Base-by-base conservation (phyloP, 2,888 invertebrate genomes). In the Andrena trimmerana region DNA sequence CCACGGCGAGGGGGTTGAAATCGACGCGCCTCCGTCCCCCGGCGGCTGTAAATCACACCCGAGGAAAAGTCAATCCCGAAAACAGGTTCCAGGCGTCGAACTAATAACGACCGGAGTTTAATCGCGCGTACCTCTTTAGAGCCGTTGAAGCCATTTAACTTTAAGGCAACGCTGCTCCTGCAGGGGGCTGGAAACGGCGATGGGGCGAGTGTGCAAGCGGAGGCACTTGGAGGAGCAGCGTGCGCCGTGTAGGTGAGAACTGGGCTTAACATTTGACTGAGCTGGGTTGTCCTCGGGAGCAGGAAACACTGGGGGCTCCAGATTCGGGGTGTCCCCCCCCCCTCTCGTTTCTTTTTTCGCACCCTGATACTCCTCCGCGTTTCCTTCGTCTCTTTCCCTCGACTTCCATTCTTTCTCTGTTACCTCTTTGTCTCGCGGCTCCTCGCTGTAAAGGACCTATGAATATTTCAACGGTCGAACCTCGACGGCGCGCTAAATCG, bases 401-500 rank as follows among this genome's bases (percentile, higher is more conserved):
- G 8, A 3, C 57, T 10, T 36, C 31, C 62, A 13, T 73, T 66
- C 57, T 57, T 59, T 54, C 50, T 2, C 57, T 20, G 16, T 54
- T 31, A 7, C 33, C 52, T 29, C 74, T 31, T 27, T 60, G 73
- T 65, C 68, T 76, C 73, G 65, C 54, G 16, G 36, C 59, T 70
- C 59, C 72, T 62, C 72, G 60, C 57, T 36, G 31, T 60, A 48
- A 42, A 31, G 78, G 68, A 75, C 75, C 81, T 79, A 86, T 86
- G 86, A 86, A 86, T 86, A 86, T 86, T 86, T 86, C 85, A 86
- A 77, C 76, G 85, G 33, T 67, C 76, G 85, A 78, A 78, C 62
- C 86, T 80, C 74, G 67, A 50, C 70, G 65, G 24, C 71, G 50
- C 68, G 69, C 66, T 78, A 83, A 85, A 85, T 85, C 81, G 81